phyloP scores from a whole-genome alignment of 2,797 vertebrate species.

The Spinus olivaceus region DNA sequence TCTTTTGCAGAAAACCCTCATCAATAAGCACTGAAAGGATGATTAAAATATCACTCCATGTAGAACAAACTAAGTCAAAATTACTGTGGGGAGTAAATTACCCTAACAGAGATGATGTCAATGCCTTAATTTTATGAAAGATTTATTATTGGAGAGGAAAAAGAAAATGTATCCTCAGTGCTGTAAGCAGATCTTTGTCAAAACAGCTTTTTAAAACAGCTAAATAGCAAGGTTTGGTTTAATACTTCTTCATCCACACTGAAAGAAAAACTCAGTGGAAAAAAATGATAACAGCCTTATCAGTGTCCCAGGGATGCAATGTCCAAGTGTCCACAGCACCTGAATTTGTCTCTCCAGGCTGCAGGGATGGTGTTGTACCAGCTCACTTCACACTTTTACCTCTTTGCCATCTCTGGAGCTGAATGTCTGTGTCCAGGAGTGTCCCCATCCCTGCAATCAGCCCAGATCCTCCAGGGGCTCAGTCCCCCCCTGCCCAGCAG shows the following conservation, averaged over 20 bases:
- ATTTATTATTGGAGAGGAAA: slow-evolving; percentile 48
- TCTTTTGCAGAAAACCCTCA: slow-evolving; percentile 71
- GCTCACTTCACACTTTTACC: neutral
- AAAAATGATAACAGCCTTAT: neutral
- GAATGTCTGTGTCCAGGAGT: neutral
- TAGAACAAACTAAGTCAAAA: slow-evolving; percentile 76
- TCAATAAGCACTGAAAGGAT: slow-evolving; percentile 77
- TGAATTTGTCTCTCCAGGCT: neutral
- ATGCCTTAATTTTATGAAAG: slow-evolving; percentile 67
- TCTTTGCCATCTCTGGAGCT: neutral
- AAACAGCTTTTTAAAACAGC: slow-evolving; percentile 6
- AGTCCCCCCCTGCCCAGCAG: neutral
- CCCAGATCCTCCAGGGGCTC: rapidly evolving
- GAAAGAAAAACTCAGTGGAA: neutral
- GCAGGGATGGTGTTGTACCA: neutral
- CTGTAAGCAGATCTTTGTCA: slow-evolving; percentile 29
- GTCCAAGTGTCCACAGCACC: neutral
- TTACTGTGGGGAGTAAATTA: slow-evolving; percentile 74
- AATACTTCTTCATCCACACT: neutral
- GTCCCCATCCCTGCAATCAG: neutral
- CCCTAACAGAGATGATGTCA: slow-evolving; percentile 70
- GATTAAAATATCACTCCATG: slow-evolving; percentile 77
- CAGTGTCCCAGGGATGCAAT: neutral
- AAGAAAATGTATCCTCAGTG: neutral
- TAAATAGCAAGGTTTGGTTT: neutral